Evolutionary conservation across 1,140 invertebrate species (phyloP).

Genomic region (Ceratina australensis): DNA sequence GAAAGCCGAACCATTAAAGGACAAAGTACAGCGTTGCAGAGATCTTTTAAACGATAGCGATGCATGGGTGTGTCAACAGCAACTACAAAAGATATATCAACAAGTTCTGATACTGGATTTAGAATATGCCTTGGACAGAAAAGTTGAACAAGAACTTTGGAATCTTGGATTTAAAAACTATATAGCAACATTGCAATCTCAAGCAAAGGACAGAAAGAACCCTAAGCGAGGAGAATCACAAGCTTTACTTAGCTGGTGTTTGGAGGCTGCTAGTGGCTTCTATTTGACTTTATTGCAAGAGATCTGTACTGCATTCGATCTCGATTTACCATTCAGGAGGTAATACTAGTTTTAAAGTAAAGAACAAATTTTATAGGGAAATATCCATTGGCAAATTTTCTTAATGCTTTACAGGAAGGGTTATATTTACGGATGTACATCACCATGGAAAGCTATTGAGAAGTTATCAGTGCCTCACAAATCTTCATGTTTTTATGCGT

Average conservation of each 20-base stretch:
- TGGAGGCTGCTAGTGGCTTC: conserved; percentile 92
- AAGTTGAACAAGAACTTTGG: conserved; percentile 94
- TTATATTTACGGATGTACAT: conserved; percentile 78
- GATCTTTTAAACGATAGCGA: conserved; percentile 83
- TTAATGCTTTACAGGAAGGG: conserved; percentile 68
- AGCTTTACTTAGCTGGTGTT: conserved; percentile 87
- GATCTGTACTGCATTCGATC: conserved; percentile 89
- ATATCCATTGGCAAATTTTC: not conserved
- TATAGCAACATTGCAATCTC: conserved; percentile 88
- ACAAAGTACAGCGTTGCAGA: conserved; percentile 83
- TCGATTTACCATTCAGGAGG: conserved; percentile 89
- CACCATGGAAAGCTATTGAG: conserved; percentile 76
- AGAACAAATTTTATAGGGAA: not conserved
- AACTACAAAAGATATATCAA: conserved; percentile 89
- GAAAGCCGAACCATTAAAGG: conserved; percentile 86
- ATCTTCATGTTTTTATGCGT: conserved; percentile 89
- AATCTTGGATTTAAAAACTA: conserved; percentile 94
- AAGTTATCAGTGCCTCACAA: conserved; percentile 82
- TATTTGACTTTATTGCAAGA: conserved; percentile 90
- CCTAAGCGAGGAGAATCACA: conserved; percentile 86
- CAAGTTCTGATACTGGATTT: conserved; percentile 89
- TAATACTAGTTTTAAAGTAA: conserved; percentile 54
- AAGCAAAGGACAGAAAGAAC: conserved; percentile 89
- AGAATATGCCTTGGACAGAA: conserved; percentile 93
- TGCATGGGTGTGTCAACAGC: conserved; percentile 83